Base-by-base conservation (phyloP, 2,797 vertebrate genomes). In the Ataeniobius toweri region DNA sequence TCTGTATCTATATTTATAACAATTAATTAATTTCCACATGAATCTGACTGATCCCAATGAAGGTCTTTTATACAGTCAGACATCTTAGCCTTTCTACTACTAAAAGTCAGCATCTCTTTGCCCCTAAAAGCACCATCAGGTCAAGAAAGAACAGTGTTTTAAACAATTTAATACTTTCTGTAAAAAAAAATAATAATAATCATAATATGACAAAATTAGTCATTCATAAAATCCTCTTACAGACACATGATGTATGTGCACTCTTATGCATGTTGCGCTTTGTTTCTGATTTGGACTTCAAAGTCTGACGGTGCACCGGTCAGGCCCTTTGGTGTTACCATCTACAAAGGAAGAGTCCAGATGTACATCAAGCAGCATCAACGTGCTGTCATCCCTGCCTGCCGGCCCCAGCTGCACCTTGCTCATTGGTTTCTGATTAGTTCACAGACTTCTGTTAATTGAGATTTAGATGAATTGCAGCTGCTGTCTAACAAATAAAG, bases 251-350 rank as follows among this genome's bases (percentile, higher is more conserved):
- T n/a, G 39, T 6, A 22, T 74, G n/a, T 18, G n/a, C 71, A 36
- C 73, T 70, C 58, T 46, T 6, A 46, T 71, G 51, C 53, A 63
- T 73, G 76, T 48, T 55, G 69, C 58, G 13, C 59, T 80, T 63
- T 75, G 59, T 73, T 68, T 83, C 85, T 90, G 85, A 86, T 83
- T 75, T 73, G 74, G 50, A 68, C 83, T 90, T 92, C 90, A 92
- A 89, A 90, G 86, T 53, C 73, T 41, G 63, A 36, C 44, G 26
- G 51, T 67, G 16, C 70, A 67, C 74, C 70, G 20, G 81, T 77
- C 79, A 75, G 77, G 46, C 8, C 81, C 79, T 77, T 84, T 77
- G 74, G 76, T 79, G 70, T 58, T 48, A 50, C 77, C 53, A 26
- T 83, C 80, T 83, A 84, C 79, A 88, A 86, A 92, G 82, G 83